These are phyloP conservation scores for Chalcis sispes DNA, from an alignment of 2,888 invertebrate genomes.

Conservation along the genomic window DNA sequence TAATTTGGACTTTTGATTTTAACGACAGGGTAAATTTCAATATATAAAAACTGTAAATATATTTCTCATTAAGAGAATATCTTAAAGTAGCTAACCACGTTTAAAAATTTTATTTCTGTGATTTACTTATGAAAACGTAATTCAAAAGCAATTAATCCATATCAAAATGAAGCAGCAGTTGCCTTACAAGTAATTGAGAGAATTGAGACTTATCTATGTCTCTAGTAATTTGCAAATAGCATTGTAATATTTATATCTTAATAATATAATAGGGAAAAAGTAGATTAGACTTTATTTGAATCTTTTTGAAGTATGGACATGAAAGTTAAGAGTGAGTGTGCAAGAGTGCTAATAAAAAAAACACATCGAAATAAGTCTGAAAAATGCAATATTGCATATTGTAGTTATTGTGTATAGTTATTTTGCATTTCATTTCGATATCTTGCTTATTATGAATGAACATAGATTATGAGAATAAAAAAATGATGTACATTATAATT, in stretches of 20 bases:
- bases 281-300: constrained; percentile 36
- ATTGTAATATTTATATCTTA: constrained; percentile 47
- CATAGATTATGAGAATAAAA: constrained; percentile 9
- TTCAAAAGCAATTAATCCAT: constrained; percentile 49
- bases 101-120: constrained; percentile 50
- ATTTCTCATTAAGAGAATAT: constrained; percentile 22
- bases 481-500: constrained; percentile 45
- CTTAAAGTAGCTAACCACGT: constrained; percentile 21
- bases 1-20: constrained; percentile 31
- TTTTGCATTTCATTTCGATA: constrained; percentile 37
- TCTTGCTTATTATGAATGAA: constrained; percentile 30
- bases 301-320: constrained; percentile 21
- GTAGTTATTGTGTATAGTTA: constrained; percentile 49
- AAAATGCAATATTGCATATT: constrained; percentile 44
- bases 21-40: constrained; percentile 25
- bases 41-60: constrained; percentile 54
- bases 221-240: constrained; percentile 49
- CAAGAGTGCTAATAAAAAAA: constrained; percentile 35
- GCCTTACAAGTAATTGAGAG: constrained; percentile 51
- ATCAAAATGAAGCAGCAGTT: constrained; percentile 57
- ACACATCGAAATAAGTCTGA: constrained; percentile 50
- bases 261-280: constrained; percentile 36
- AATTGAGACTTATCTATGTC: constrained; percentile 37
- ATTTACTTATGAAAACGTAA: constrained; percentile 41
- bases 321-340: constrained; percentile 42